phyloP scores from a whole-genome alignment of 92 coral and sea anemone species.

The Pocillopora grandis region DNA sequence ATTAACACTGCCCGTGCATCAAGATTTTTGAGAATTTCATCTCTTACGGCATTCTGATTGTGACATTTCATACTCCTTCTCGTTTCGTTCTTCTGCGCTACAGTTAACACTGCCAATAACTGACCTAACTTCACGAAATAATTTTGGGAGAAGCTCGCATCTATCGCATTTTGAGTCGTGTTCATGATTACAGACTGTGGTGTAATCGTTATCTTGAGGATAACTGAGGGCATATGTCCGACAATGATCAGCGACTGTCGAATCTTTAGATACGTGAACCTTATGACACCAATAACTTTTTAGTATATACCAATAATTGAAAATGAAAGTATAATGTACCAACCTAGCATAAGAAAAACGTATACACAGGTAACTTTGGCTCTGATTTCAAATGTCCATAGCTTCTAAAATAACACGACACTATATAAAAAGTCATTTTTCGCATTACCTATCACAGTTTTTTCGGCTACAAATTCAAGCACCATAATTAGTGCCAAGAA shows the following conservation, averaged over 20 bases:
- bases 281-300: not conserved
- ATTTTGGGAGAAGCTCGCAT: constrained; percentile 38
- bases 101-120: constrained; percentile 39
- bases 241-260: constrained; percentile 69
- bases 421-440: too few relatives aligned
- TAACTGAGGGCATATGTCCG: constrained; percentile 60
- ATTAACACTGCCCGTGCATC: constrained; percentile 44
- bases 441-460: too few relatives aligned
- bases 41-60: constrained; percentile 63
- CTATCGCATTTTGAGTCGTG: constrained; percentile 53
- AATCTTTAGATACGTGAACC: constrained; percentile 67
- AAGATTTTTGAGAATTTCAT: constrained; percentile 34
- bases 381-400: too few relatives aligned
- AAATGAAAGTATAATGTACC: too few relatives aligned
- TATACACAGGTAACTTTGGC: too few relatives aligned
- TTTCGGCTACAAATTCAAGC: too few relatives aligned
- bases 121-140: constrained; percentile 46
- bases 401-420: too few relatives aligned
- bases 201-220: constrained; percentile 57
- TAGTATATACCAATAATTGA: too few relatives aligned
- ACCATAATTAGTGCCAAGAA: too few relatives aligned
- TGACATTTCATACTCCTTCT: constrained; percentile 36
- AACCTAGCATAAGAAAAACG: too few relatives aligned
- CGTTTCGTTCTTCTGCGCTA: constrained; percentile 48
- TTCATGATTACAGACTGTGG: constrained; percentile 55